Evolutionary conservation across 2,888 invertebrate genomes (phyloP).

Genomic region (Electrophaes corylata): DNA sequence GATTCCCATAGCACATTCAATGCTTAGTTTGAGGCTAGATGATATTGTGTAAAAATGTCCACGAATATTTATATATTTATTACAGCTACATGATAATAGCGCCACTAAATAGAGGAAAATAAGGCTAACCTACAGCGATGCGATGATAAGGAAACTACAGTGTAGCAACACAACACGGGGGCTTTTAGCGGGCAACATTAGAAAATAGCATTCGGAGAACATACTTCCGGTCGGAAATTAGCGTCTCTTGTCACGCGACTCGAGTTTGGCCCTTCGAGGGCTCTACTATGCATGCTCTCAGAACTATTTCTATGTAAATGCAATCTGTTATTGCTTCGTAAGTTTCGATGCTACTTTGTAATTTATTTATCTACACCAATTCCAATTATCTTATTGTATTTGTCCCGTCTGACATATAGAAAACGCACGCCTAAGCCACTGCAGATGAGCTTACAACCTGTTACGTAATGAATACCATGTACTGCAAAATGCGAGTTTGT

Average conservation of each 20-base stretch:
- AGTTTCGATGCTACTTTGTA: not conserved
- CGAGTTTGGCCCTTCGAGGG: slow-evolving; percentile 12
- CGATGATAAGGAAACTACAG: slow-evolving; percentile 23
- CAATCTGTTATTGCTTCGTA: not conserved
- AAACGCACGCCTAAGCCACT: too few species aligned
- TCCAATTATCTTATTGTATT: too few species aligned
- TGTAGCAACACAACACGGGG: slow-evolving; percentile 8
- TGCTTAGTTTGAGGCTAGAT: too few species aligned
- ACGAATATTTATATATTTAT: too few species aligned
- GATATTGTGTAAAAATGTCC: too few species aligned
- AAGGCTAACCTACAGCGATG: slow-evolving; percentile 15
- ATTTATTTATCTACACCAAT: too few species aligned
- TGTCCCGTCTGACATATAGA: too few species aligned
- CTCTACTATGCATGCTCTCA: not conserved
- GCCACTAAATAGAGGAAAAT: slow-evolving; percentile 4
- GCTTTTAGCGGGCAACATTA: slow-evolving; percentile 31
- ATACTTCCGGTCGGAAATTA: slow-evolving; percentile 32
- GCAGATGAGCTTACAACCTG: too few species aligned
- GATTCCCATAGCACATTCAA: too few species aligned
- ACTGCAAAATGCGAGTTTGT: too few species aligned
- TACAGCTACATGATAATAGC: slow-evolving; percentile 2
- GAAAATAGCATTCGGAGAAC: slow-evolving; percentile 28
- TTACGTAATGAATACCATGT: too few species aligned
- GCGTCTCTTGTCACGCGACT: slow-evolving; percentile 37
- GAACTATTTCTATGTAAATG: slow-evolving; percentile 9